Percentiles rank a stretch among this genome's conserved stretches.
phyloP scores from a whole-genome alignment of 2,113 vertebrate genomes.

The Phocoena sinus region DNA sequence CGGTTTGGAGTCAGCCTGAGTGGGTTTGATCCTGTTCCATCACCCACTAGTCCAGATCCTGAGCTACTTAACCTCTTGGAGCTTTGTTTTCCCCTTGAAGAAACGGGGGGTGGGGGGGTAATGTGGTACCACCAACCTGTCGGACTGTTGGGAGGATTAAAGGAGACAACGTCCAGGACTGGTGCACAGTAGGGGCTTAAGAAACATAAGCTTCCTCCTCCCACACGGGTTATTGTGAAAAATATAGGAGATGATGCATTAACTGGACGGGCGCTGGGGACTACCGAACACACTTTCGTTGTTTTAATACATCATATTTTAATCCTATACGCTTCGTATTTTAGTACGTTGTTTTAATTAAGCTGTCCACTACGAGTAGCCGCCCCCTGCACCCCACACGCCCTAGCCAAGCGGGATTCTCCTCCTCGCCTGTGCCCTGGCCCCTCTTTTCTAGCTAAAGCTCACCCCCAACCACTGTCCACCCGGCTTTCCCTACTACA shows the following conservation, averaged over 20 bases:
- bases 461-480: fast-evolving
- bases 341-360: background rate
- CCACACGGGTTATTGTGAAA: background rate
- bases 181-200: too few species aligned
- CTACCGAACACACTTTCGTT: background rate
- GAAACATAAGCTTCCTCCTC: background rate
- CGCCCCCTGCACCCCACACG: background rate
- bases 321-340: background rate
- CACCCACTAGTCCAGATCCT: background rate
- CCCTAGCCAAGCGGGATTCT: background rate
- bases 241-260: background rate
- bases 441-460: background rate
- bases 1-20: background rate
- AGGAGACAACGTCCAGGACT: background rate
- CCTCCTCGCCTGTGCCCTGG: background rate
- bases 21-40: background rate
- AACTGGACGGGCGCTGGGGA: background rate
- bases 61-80: background rate
- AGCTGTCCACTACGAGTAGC: background rate
- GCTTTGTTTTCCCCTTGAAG: background rate
- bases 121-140: background rate
- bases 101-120: background rate
- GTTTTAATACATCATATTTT: background rate
- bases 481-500: background rate
- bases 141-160: background rate